These are phyloP conservation scores for Campoletis raptor DNA, from an alignment of 2,888 invertebrate genomes.

Conservation along the genomic window DNA sequence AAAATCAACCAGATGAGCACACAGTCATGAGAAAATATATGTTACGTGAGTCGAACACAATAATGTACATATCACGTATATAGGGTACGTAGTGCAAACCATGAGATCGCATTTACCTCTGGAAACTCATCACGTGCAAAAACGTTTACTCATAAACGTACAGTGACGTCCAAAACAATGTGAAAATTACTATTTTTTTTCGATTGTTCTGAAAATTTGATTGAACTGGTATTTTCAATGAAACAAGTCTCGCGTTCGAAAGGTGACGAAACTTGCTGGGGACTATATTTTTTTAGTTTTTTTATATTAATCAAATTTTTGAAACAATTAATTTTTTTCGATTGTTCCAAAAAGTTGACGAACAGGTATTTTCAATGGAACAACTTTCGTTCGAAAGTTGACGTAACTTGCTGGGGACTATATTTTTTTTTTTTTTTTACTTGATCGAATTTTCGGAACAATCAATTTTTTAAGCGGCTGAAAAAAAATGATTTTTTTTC, in stretches of 20 bases:
- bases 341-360: neutral
- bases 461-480: neutral
- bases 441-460: neutral
- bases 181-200: neutral
- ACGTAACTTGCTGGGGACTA: neutral
- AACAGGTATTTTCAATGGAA: neutral
- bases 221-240: neutral
- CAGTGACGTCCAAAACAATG: neutral
- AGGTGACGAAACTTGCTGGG: neutral
- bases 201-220: neutral
- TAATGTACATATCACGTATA: constrained; percentile 24
- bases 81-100: neutral
- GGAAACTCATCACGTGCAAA: constrained; percentile 27
- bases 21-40: constrained; percentile 7
- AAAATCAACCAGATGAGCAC: constrained; percentile 36
- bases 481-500: neutral
- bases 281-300: neutral
- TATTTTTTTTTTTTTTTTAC: neutral
- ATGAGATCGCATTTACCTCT: constrained; percentile 31
- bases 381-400: neutral
- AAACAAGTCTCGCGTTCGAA: too few relatives aligned
- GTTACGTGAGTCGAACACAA: constrained; percentile 32
- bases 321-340: too few relatives aligned
- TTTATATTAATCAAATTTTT: neutral
- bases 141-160: neutral